A percentile compares a stretch with the other conserved stretches of the same genome.
Evolutionary conservation across 2,797 vertebrate genomes (phyloP).

Genomic region (Varecia variegata): DNA sequence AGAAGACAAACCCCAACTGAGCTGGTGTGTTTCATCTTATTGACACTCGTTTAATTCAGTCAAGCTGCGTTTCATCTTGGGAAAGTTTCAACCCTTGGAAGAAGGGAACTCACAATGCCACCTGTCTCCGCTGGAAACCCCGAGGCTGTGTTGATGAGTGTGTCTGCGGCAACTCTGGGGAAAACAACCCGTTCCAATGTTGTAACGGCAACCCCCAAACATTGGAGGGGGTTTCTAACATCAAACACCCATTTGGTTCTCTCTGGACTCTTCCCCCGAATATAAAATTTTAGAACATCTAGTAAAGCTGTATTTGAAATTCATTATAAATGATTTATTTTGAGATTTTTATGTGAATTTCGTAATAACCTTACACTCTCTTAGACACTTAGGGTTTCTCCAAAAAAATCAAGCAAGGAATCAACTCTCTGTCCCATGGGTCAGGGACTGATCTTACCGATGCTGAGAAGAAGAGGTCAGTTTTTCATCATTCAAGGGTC

Average conservation of each 20-base stretch:
- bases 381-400: not conserved
- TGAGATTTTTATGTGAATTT: not conserved
- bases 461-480: not conserved
- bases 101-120: not conserved
- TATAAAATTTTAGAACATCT: not conserved
- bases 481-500: not conserved
- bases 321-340: not conserved
- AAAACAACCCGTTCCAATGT: not conserved
- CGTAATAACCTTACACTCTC: not conserved
- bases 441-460: not conserved
- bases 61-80: conserved; percentile 28
- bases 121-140: not conserved
- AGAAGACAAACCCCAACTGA: conserved; percentile 55
- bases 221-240: not conserved
- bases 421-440: not conserved
- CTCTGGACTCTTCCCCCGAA: not conserved
- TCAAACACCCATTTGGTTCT: not conserved
- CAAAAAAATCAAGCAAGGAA: not conserved
- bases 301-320: not conserved
- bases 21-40: conserved; percentile 74
- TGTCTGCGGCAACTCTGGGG: not conserved
- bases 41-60: conserved; percentile 41
- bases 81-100: not conserved
- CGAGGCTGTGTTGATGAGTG: not conserved
- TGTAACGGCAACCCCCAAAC: not conserved